Evolutionary conservation across 2,797 vertebrate genomes (phyloP).

Genomic region (Gallinago stenura): DNA sequence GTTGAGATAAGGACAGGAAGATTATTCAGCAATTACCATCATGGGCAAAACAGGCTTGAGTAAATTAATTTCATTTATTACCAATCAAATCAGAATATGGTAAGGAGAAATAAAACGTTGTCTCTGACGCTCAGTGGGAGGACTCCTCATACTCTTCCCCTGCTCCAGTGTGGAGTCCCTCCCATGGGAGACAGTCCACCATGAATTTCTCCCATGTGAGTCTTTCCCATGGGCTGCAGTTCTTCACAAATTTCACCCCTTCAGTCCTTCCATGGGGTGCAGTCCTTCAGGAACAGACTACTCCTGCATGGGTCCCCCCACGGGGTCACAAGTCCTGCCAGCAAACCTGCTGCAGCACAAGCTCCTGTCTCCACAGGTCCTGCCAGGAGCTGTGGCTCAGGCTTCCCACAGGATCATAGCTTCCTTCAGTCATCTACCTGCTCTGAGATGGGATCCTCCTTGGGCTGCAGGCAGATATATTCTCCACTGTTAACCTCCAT

Average conservation of each 20-base stretch:
- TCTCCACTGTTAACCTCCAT: neutral
- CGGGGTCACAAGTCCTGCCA: neutral
- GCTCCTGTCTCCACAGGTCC: neutral
- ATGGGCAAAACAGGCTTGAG: neutral
- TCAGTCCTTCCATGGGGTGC: neutral
- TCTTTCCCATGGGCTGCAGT: neutral
- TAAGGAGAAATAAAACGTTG: neutral
- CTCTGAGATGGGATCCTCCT: neutral
- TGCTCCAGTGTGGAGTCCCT: neutral
- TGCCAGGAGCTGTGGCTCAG: neutral
- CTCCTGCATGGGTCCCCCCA: neutral
- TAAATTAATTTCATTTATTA: neutral
- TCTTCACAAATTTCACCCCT: neutral
- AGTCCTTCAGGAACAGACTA: neutral
- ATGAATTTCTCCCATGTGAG: neutral
- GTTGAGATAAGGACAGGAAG: neutral
- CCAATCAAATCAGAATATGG: neutral
- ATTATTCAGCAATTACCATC: neutral
- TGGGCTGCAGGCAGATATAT: neutral
- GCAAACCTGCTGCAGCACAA: neutral
- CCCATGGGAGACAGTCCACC: neutral
- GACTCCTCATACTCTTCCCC: neutral
- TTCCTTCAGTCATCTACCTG: neutral
- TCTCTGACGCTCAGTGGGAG: neutral
- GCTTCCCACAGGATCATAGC: neutral